Percentiles rank a stretch among this genome's conserved stretches.
phyloP scores from a whole-genome alignment of 2,113 vertebrate species.

The Neogobius melanostomus region DNA sequence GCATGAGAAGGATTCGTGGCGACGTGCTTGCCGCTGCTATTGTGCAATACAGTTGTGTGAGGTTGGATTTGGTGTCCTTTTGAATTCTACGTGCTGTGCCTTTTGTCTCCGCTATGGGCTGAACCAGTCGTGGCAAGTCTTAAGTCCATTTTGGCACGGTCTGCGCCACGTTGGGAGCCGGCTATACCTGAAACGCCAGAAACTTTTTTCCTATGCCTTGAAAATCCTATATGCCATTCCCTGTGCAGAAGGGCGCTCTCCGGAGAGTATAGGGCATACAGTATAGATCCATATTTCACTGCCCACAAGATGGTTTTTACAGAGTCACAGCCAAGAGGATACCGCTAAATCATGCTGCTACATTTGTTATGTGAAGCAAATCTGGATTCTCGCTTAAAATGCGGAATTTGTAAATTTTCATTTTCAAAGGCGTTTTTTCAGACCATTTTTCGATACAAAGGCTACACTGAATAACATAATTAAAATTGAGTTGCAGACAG shows the following conservation, averaged over 20 bases:
- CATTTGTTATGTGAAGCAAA: slow-evolving; percentile 31
- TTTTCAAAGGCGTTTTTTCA: slow-evolving; percentile 24
- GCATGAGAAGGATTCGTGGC: slow-evolving; percentile 2
- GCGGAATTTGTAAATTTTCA: slow-evolving; percentile 4
- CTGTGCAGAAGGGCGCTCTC: slow-evolving; percentile 8
- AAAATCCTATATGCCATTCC: slow-evolving; percentile 16
- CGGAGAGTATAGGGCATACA: slow-evolving; percentile 25
- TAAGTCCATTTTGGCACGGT: slow-evolving; percentile 39
- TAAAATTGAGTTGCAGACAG: slow-evolving; percentile 13
- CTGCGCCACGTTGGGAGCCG: slow-evolving; percentile 35
- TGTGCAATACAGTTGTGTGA: slow-evolving; percentile 52
- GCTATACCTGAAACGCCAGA: slow-evolving; percentile 46
- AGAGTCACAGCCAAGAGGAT: slow-evolving; percentile 8
- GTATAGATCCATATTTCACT: slow-evolving; percentile 44
- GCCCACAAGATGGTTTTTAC: slow-evolving; percentile 24
- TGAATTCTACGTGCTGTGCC: slow-evolving; percentile 45
- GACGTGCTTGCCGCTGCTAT: slow-evolving; percentile 29
- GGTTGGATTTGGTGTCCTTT: slow-evolving; percentile 22
- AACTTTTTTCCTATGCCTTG: slow-evolving; percentile 22
- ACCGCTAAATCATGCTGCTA: slow-evolving; percentile 27
- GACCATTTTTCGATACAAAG: slow-evolving; percentile 14
- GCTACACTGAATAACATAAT: slow-evolving; percentile 14
- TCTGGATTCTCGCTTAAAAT: slow-evolving; percentile 7
- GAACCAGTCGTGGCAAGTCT: slow-evolving; percentile 63
- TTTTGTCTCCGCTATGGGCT: slow-evolving; percentile 6